These are phyloP conservation scores for Drosophila ambigua DNA, from an alignment of 1,140 invertebrate genomes.

Conservation along the genomic window DNA sequence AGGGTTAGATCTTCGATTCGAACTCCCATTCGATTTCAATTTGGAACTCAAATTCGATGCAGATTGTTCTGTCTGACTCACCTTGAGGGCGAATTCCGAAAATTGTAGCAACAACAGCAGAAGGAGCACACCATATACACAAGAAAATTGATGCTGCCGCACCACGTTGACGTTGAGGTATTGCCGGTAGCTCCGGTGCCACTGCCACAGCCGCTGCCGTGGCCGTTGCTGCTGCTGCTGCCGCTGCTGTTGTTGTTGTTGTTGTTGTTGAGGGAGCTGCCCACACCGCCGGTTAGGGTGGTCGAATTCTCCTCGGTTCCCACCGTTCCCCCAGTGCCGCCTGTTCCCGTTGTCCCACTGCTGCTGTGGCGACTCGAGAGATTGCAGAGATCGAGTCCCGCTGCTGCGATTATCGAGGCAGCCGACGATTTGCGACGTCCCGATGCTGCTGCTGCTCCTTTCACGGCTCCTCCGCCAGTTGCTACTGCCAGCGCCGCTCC, in stretches of 20 bases:
- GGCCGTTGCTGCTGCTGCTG: constrained; percentile 27
- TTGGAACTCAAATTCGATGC: no score
- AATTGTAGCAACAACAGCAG: constrained; percentile 82
- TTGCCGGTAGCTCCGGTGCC: constrained; percentile 39
- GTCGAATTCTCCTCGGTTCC: constrained; percentile 41
- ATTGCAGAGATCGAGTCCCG: constrained; percentile 46
- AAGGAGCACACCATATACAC: constrained; percentile 83
- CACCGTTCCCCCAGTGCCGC: constrained; percentile 24
- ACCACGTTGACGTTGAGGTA: constrained; percentile 73
- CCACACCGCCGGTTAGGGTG: constrained; percentile 34
- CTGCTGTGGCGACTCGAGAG: constrained; percentile 13
- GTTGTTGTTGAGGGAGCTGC: constrained; percentile 33
- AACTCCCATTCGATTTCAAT: no score
- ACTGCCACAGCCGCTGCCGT: constrained; percentile 12
- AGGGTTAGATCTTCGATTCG: no score
- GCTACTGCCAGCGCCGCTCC: constrained; percentile 18
- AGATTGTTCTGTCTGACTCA: constrained; percentile 31
- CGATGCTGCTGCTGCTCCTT: constrained; percentile 14
- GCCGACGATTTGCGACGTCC: constrained; percentile 70
- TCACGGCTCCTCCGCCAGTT: not conserved
- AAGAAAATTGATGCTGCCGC: constrained; percentile 78
- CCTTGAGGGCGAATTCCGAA: constrained; percentile 79
- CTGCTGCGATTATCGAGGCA: constrained; percentile 69
- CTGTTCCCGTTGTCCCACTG: constrained; percentile 24
- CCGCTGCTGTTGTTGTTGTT: constrained; percentile 27